Conservation (phyloP, 2,888 invertebrate species). For the Hypselothyrea guttata region DNA sequence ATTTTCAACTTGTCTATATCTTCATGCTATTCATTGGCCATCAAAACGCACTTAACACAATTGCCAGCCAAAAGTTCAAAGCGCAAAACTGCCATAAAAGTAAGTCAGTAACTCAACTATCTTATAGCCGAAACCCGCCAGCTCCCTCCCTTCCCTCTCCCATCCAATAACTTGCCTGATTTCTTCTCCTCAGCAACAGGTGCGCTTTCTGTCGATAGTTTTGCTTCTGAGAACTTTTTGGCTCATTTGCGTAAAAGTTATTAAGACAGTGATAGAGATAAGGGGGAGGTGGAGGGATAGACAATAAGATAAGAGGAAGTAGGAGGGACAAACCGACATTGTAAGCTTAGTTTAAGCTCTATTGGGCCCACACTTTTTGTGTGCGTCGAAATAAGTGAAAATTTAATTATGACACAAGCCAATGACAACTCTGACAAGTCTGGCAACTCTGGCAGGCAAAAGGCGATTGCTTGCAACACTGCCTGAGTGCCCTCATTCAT, state of each 20-base stretch:
- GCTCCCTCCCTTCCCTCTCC: background rate
- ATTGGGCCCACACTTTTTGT: too few species aligned
- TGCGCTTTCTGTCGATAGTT: conserved; percentile 62
- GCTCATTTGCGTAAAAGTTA: conserved; percentile 67
- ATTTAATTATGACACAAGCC: conserved; percentile 25
- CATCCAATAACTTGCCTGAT: too few species aligned
- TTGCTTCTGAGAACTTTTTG: conserved; percentile 54
- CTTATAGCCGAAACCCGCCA: conserved; percentile 1
- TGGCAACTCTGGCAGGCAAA: conserved; percentile 25
- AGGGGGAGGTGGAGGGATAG: conserved; percentile 11
- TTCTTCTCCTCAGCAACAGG: conserved; percentile 51
- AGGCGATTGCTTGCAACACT: conserved; percentile 30
- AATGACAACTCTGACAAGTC: conserved; percentile 37
- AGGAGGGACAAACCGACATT: background rate
- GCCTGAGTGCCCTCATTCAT: conserved; percentile 24
- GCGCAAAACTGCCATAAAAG: conserved; percentile 65
- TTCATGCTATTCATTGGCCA: conserved; percentile 57
- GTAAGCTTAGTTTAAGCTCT: conserved; percentile 14
- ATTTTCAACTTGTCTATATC: conserved; percentile 21
- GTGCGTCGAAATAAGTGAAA: conserved; percentile 33
- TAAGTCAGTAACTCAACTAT: conserved; percentile 53
- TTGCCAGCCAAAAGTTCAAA: conserved; percentile 71
- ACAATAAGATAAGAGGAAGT: background rate
- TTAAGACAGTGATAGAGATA: conserved; percentile 14
- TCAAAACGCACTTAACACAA: conserved; percentile 75